Base-by-base conservation (phyloP, 2,888 invertebrate genomes). In the Alviniconcha strummeri region DNA sequence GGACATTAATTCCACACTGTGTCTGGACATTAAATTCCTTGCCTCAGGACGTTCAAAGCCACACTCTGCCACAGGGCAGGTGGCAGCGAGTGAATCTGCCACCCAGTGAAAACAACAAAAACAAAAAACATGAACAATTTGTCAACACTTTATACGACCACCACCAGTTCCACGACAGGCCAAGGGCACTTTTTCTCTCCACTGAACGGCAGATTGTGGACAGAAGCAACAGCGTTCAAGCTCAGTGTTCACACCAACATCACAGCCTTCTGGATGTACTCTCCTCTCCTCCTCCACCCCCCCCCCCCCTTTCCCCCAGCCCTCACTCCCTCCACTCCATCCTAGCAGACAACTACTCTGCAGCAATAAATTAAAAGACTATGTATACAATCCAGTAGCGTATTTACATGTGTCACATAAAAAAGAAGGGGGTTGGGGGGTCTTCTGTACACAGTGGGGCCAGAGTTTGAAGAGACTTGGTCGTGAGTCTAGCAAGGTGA, bases 321-420 rank as follows among this genome's bases (percentile, higher is more conserved):
- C 71, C 72, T 36, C 71, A 19, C 67, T 60, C 78, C 78, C 71
- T 13, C 78, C 55, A 5, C 7, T n/a, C 19, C 52, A 36, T 64
- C 64, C 67, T 56, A 56, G 17, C 67, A 57, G n/a, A 9, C 76
- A 4, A 52, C 57, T 15, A n/a, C 57, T 55, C 81, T 7, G 69
- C 52, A 72, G 56, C 56, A 81, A 74, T 81, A 81, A 81, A 81
- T 74, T 81, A 81, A 64, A 74, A 60, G 72, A 56, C 67, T 55
- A 81, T 74, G 81, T 81, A 19, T 81, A 81, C 81, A 81, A 60
- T 72, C 72, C 81, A 81, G 57, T 57, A 60, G n/a, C 77, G 57
- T 81, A 81, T 81, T 74, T 81, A 81, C 81, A 81, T 36, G 36
- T 52, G 56, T 75, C 78, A 80, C 55, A 36, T 72, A 15, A 15